Evolutionary conservation across 2,113 vertebrate species (phyloP), one percentile per base, ranked within the genome.

Genomic region (Butorides virescens): DNA sequence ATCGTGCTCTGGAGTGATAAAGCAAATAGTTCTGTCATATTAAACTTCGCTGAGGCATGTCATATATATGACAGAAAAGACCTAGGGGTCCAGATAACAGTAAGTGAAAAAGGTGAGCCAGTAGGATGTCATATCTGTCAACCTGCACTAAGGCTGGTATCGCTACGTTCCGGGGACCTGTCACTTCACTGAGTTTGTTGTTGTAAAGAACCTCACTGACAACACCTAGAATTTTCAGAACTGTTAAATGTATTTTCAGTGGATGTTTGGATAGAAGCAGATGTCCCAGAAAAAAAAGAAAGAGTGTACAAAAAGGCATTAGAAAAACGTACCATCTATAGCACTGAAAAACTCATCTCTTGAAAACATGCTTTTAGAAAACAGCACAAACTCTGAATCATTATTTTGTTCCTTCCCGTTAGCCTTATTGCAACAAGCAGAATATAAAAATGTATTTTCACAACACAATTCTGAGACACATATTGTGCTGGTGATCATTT

Each of bases 81-180:
- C 91, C 94, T 93, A 95, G 92, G 95, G 97, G 95, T 98, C 96
- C 86, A 56, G 87, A 95, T 84, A 96, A 93, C 98, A 98, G 98
- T 97, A 98, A 97, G 97, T 97, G 98, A 99, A 98, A 98, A 97
- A 97, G 96, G 95, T 97, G 94, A 98, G 90, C 92, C 93, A 95
- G 94, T 71, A 92, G 68, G 93, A 96, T 91, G 93, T 96, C 97
- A 90, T 90, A 95, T 91, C 83, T 97, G 96, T 98, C 95, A 97
- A 83, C 80, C 90, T 97, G 86, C 50, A 79, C 92, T 95, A 97
- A 92, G 67, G 79, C 29, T 70, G 62, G 91, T 62, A 88, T 94
- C 27, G 56, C 92, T 30, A 65, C 0, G 9, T 55, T 88, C 49
- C 1, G 3, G 72, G 71, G 65, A 88, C 49, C 85, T 83, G 86